Base-by-base conservation (phyloP, 2,888 invertebrate species). In the Patella depressa region DNA sequence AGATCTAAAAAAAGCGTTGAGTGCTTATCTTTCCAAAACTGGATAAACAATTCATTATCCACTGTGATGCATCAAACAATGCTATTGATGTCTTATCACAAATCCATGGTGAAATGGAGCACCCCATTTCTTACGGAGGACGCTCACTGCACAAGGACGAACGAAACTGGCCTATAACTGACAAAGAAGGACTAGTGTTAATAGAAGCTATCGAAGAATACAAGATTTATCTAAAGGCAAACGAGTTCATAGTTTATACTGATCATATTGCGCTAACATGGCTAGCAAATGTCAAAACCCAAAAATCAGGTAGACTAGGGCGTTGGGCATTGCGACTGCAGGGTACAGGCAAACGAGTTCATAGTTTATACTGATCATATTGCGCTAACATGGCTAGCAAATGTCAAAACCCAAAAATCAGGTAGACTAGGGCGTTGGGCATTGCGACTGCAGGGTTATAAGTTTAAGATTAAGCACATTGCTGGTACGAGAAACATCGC, bases 281-380 rank as follows among this genome's bases (percentile, higher is more conserved):
- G 78, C 75, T 85, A 4, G 75, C 82, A 54, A 78, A 75, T 4
- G 79, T 76, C 24, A 83, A 84, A 69, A 77, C 77, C 14, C 75
- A 76, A 9, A 71, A 77, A 24, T 34, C 34, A 3, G 75, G 80
- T 59, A 74, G 77, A 72, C 71, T 82, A 57, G 79, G 79, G 3
- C 34, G 80, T 65, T 83, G 82, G 82, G 45, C 78, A 19, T 17
- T 75, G 9, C 17, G 72, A 15, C 74, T 79, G 11, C 73, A 69
- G 17, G 29, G 29, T 29, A 29, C 29, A 29, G 29, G 29, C 29
- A 29, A 29, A 29, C 29, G 29, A 29, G 29, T 29, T 29, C 72
- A 76, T 74, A 7, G 80, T 82, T 11, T 70, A 76, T 57, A 85
- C 85, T 11, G 84, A 86, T 75, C 83, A 85, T 72, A 76, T 73